phyloP scores from a whole-genome alignment of 2,113 vertebrate species.

The Nothocercus nigrocapillus region DNA sequence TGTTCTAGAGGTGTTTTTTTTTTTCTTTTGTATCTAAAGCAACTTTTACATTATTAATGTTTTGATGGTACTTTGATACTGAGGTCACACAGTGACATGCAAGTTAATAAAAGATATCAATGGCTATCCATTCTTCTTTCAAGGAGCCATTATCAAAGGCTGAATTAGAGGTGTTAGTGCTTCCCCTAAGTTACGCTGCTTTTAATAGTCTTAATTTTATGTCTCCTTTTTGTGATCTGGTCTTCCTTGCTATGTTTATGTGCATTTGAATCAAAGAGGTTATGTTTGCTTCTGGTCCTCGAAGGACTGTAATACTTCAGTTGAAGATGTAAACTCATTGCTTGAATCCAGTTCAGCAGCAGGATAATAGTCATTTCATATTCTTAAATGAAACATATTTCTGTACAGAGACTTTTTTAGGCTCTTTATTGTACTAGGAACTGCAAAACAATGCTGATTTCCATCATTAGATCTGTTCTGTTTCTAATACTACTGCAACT shows the following conservation, averaged over 20 bases:
- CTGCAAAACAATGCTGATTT: neutral
- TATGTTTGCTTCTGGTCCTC: neutral
- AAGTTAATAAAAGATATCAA: neutral
- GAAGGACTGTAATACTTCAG: neutral
- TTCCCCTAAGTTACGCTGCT: neutral
- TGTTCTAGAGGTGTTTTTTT: neutral
- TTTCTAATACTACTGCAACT: neutral
- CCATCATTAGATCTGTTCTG: neutral
- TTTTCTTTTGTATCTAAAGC: neutral
- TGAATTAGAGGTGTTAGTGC: neutral
- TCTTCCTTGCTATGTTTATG: neutral
- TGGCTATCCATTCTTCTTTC: neutral
- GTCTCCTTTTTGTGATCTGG: neutral
- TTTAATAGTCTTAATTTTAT: neutral
- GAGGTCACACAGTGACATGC: fast-evolving
- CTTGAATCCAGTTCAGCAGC: neutral
- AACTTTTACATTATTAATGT: fast-evolving
- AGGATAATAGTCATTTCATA: neutral
- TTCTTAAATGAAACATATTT: neutral
- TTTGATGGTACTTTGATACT: neutral
- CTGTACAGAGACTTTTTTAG: neutral
- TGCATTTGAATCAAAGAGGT: neutral
- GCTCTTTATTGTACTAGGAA: neutral
- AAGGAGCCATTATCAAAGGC: neutral
- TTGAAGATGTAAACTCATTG: neutral